phyloP scores from a whole-genome alignment of 2,113 vertebrate genomes.

The Myocastor coypus region DNA sequence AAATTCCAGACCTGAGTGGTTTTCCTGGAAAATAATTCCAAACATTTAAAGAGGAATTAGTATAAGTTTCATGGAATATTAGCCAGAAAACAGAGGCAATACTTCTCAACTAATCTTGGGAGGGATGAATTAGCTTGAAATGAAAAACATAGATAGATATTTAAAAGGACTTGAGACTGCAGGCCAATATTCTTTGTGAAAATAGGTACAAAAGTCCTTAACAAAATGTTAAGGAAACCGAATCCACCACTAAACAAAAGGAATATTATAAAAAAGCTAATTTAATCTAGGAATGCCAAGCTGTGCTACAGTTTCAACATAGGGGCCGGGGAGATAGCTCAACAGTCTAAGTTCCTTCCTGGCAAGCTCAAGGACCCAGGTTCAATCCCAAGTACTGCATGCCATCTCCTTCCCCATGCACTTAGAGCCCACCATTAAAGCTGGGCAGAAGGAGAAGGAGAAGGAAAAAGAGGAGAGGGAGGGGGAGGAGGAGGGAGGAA shows the following conservation, averaged over 20 bases:
- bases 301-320: background rate
- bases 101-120: background rate
- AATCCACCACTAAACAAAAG: background rate
- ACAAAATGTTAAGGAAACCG: background rate
- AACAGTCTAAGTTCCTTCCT: too few species aligned
- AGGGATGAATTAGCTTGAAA: background rate
- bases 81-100: slow-evolving; percentile 4
- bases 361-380: too few species aligned
- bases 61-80: background rate
- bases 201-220: background rate
- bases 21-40: background rate
- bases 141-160: background rate
- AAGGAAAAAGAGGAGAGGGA: too few species aligned
- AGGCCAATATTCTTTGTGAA: background rate
- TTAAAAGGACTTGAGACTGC: background rate
- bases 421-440: too few species aligned
- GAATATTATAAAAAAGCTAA: background rate
- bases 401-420: too few species aligned
- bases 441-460: too few species aligned
- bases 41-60: slow-evolving; percentile 37
- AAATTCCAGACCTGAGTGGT: background rate
- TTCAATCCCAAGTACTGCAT: too few species aligned
- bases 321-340: too few species aligned
- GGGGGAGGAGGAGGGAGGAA: too few species aligned
- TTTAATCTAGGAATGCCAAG: background rate